Conservation (phyloP, 2,888 invertebrate species). For the Orthosia gracilis region DNA sequence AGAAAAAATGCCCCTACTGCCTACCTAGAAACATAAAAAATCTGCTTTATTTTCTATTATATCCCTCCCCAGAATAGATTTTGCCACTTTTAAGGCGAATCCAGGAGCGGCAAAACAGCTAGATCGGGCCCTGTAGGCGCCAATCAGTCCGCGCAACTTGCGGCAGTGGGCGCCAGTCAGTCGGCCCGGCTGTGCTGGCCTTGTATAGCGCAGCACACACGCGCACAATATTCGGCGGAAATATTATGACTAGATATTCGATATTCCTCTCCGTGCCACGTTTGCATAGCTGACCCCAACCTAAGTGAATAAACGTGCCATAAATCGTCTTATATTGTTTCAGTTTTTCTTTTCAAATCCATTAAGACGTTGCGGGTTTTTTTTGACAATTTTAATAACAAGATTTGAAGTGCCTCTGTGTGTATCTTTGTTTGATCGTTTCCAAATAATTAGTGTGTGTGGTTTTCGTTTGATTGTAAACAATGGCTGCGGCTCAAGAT, state of each 20-base stretch:
- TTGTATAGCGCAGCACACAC: background rate
- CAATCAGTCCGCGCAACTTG: constrained; percentile 7
- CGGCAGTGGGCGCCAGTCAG: constrained; percentile 9
- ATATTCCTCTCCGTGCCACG: background rate
- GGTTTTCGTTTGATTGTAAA: constrained; percentile 10
- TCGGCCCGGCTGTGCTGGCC: background rate
- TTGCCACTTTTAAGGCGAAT: no score
- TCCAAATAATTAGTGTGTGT: background rate
- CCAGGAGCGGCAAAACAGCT: no score
- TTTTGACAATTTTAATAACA: background rate
- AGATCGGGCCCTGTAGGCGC: background rate
- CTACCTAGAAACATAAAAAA: no score
- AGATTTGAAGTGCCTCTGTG: background rate
- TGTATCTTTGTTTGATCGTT: background rate
- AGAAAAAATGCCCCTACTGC: no score
- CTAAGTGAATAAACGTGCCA: no score
- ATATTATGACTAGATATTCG: background rate
- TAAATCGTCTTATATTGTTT: background rate
- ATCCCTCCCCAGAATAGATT: no score
- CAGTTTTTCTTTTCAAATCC: background rate
- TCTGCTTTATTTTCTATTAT: no score
- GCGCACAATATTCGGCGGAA: background rate
- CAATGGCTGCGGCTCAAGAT: constrained; percentile 24
- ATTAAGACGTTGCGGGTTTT: background rate
- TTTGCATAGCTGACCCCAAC: background rate